A percentile compares a stretch with the other conserved stretches of the same genome.
These are phyloP conservation scores for Rhadinocentrus ornatus DNA, from an alignment of 2,797 vertebrate species.

Conservation along the genomic window DNA sequence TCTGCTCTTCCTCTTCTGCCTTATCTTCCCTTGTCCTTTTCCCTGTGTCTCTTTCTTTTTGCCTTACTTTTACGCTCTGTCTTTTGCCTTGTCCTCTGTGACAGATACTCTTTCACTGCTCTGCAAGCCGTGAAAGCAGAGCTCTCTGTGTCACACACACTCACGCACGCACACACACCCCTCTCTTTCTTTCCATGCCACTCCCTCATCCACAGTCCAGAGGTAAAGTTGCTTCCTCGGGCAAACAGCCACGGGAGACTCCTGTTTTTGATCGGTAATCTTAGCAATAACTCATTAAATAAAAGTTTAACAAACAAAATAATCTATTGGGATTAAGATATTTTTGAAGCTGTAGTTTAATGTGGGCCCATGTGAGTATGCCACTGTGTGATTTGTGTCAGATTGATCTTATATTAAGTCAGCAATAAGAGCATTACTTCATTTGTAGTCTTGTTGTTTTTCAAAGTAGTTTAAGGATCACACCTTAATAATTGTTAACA, in stretches of 20 bases:
- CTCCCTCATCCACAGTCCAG: constrained; percentile 76
- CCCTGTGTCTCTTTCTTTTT: constrained; percentile 41
- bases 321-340: constrained; percentile 22
- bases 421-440: background rate
- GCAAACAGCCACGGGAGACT: constrained; percentile 34
- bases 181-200: constrained; percentile 60
- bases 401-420: constrained; percentile 17
- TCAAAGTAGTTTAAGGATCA: background rate
- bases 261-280: background rate
- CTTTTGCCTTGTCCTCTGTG: constrained; percentile 54
- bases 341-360: constrained; percentile 12
- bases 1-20: constrained; percentile 41
- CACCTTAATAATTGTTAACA: background rate
- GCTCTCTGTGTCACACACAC: constrained; percentile 38
- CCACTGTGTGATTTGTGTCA: constrained; percentile 19
- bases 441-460: background rate
- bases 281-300: background rate
- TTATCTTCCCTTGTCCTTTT: constrained; percentile 35
- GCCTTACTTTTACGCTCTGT: constrained; percentile 65
- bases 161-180: constrained; percentile 37
- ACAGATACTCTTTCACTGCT: constrained; percentile 65
- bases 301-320: background rate
- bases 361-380: constrained; percentile 8
- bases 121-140: constrained; percentile 61
- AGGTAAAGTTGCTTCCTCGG: constrained; percentile 70